Evolutionary conservation across 2,888 invertebrate genomes (phyloP).

Genomic region (Agrotis exclamationis): DNA sequence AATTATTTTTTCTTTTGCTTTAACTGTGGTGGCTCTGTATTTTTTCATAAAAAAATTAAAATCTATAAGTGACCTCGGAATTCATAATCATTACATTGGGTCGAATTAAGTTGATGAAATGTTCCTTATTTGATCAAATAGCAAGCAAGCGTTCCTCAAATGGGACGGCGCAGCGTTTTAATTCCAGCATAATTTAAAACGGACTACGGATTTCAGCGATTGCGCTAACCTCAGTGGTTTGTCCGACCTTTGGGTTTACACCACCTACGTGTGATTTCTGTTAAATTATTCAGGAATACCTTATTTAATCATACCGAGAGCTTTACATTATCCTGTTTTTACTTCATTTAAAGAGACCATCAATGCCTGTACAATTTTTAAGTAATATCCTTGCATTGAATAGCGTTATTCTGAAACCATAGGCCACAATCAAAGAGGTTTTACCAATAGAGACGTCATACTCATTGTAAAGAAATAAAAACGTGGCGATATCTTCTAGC

Average conservation of each 20-base stretch:
- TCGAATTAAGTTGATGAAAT: background rate
- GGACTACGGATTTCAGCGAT: background rate
- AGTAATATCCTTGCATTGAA: too few species aligned
- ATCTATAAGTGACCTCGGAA: too few species aligned
- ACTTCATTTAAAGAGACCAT: background rate
- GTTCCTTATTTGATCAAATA: background rate
- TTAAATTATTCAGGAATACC: slow-evolving; percentile 18
- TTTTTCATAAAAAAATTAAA: too few species aligned
- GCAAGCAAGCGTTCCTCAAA: background rate
- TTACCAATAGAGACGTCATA: too few species aligned
- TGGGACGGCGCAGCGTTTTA: background rate
- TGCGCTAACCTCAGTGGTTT: background rate
- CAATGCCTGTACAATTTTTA: background rate
- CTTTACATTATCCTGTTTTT: slow-evolving; percentile 5
- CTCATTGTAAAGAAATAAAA: too few species aligned
- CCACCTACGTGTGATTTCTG: slow-evolving; percentile 1
- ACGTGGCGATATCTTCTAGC: too few species aligned
- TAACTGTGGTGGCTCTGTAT: too few species aligned
- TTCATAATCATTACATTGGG: too few species aligned
- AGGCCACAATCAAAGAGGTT: background rate
- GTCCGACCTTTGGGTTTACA: background rate
- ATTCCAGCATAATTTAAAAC: background rate
- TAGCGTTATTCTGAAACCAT: background rate
- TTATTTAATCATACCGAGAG: background rate
- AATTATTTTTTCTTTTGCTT: too few species aligned